Conservation (phyloP, 2,113 vertebrate genomes). For the Ramphastos sulfuratus region DNA sequence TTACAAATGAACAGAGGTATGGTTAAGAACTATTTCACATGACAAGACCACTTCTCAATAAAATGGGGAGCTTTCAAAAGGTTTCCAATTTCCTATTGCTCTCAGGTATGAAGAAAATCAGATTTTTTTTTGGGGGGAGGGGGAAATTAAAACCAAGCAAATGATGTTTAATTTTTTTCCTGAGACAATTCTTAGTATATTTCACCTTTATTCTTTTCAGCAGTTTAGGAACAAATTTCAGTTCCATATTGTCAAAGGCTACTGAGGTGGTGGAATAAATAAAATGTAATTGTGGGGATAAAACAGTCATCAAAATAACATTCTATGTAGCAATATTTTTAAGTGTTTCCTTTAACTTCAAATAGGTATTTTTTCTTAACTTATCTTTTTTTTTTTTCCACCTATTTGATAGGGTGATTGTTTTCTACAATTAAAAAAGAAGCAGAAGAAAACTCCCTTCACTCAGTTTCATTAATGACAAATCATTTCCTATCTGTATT, state of each 20-base stretch:
- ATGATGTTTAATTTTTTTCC: neutral
- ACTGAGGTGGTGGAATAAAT: neutral
- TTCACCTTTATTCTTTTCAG: neutral
- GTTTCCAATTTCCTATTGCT: neutral
- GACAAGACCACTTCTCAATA: neutral
- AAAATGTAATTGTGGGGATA: neutral
- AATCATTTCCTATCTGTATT: neutral
- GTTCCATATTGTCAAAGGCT: neutral
- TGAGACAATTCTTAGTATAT: neutral
- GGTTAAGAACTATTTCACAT: constrained; percentile 3
- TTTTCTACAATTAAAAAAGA: neutral
- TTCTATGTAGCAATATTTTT: neutral
- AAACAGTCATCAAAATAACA: neutral
- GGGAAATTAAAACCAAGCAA: neutral
- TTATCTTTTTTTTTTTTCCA: neutral
- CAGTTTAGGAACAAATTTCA: neutral
- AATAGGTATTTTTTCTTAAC: neutral
- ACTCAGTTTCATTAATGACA: neutral
- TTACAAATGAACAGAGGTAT: constrained; percentile 41
- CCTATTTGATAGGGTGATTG: neutral
- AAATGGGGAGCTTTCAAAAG: neutral
- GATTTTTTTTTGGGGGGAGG: neutral
- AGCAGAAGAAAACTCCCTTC: neutral
- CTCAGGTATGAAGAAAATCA: neutral
- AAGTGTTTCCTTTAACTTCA: neutral